Evolutionary conservation across 2,797 vertebrate genomes (phyloP), one percentile per base, ranked within the genome.

Genomic region (Tiaroga cobitis): DNA sequence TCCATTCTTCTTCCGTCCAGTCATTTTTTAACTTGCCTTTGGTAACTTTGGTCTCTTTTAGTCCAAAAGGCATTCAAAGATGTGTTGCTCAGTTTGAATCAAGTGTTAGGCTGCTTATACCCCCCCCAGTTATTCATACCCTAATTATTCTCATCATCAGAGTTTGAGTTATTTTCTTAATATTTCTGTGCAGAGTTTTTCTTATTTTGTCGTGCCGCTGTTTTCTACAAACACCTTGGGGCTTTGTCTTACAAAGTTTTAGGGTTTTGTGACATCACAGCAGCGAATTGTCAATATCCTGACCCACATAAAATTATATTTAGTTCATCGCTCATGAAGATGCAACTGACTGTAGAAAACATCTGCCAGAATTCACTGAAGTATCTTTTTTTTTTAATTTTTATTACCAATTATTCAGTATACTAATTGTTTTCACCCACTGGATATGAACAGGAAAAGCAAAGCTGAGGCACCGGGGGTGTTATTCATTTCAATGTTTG

Each of bases 211-310:
- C 37, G 21, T 75, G 29, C 19, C 5, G 2, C 34, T 59, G 61
- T 68, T 56, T 77, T 77, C 11, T 69, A 29, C 41, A 26, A 75
- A 83, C 56, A 65, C 74, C 63, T 69, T 15, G 74, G 54, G 82
- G 46, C 46, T 77, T 68, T 84, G 32, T 67, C n/a, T 43, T 68
- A 77, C n/a, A 67, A 69, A 76, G 74, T 84, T 83, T 69, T 56
- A 56, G 41, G 63, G n/a, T 84, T 26, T 78, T 41, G 37, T 68
- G 29, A 61, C 80, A 74, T 75, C 29, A 54, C 37, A 43, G 63
- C 34, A 56, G 49, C 32, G 19, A 74, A 80, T 67, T 80, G n/a
- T n/a, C 75, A 67, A n/a, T 63, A 59, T 69, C 37, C 46, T 86
- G 72, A 68, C 72, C 72, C 49, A 86, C 65, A 68, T 82, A 82